Evolutionary conservation across 2,888 invertebrate species (phyloP), one percentile per base, ranked within the genome.

Genomic region (Osedax fenrisi): DNA sequence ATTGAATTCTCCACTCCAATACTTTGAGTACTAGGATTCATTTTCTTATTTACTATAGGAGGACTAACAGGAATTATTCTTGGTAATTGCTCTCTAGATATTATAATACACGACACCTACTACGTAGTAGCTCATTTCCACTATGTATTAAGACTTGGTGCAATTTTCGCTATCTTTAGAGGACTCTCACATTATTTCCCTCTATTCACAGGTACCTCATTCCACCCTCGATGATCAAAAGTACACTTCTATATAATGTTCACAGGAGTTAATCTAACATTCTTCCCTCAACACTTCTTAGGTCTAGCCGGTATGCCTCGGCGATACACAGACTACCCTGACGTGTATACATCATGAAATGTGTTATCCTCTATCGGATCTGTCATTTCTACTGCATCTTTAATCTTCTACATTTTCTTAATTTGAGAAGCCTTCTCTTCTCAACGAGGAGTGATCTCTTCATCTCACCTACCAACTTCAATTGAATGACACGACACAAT

Each of bases 71-170:
- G 85, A 26, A 81, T 85, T 78, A 78, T 82, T 23, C 61, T 81
- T 56, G 77, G 90, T 76, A 90, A 90, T 82, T 90, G 90, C 26
- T 90, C 90, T 17, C 86, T 91, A 86, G 91, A 91, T 87, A 89
- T 90, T 85, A 86, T 89, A 76, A 78, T 91, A 13, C 90, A 91
- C 86, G 91, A 91, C 82, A 90, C 90, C n/a, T 91, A 91, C 83
- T 91, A 91, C 87, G 90, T 91, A 72, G 90, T 91, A 41, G 90
- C 90, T 2, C 90, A 91, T 84, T 91, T 91, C 81, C 90, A 91
- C 83, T 91, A 91, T 87, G 90, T 91, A 0, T 80, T 91, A 81
- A 90, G 90, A 2, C 90, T 91, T 86, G 90, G 90, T 78, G 90
- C 90, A 2, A 89, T 91, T 80, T 91, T 90, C 71, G 78, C 89